Conservation (phyloP, 2,888 invertebrate genomes). For the Copidosoma aretas region DNA sequence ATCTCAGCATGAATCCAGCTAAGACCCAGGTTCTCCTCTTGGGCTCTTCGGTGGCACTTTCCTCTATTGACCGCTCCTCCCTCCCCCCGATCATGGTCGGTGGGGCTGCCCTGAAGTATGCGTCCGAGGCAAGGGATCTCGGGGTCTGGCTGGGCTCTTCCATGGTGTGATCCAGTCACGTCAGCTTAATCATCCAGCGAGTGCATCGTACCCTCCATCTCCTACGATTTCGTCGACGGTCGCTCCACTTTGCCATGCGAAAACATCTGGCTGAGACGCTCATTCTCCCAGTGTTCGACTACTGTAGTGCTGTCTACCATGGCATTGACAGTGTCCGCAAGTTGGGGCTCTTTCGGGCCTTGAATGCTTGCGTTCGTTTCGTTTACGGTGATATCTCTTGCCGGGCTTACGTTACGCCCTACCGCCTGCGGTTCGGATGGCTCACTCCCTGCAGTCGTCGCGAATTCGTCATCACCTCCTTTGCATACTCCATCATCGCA, state of each 20-base stretch:
- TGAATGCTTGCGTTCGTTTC: not conserved
- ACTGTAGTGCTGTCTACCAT: not conserved
- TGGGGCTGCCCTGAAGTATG: not conserved
- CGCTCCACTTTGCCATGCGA: not conserved
- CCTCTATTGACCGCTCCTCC: too few species aligned
- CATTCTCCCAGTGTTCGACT: not conserved
- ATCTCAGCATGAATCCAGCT: too few species aligned
- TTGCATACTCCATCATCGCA: too few species aligned
- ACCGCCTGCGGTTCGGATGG: not conserved
- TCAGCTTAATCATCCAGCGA: not conserved
- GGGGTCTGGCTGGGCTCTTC: not conserved
- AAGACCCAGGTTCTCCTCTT: too few species aligned
- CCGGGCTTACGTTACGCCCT: not conserved
- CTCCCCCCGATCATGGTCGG: too few species aligned
- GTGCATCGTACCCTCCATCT: not conserved
- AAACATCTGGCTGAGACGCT: not conserved
- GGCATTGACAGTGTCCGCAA: not conserved
- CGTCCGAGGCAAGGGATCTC: not conserved
- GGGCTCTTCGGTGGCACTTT: too few species aligned
- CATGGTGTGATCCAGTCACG: not conserved
- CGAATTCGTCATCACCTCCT: not conserved
- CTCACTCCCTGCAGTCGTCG: not conserved
- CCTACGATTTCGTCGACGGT: not conserved
- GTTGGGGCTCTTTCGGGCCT: not conserved
- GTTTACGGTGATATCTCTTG: not conserved